Conservation (phyloP, 2,113 vertebrate species). For the Dasyornis broadbenti region DNA sequence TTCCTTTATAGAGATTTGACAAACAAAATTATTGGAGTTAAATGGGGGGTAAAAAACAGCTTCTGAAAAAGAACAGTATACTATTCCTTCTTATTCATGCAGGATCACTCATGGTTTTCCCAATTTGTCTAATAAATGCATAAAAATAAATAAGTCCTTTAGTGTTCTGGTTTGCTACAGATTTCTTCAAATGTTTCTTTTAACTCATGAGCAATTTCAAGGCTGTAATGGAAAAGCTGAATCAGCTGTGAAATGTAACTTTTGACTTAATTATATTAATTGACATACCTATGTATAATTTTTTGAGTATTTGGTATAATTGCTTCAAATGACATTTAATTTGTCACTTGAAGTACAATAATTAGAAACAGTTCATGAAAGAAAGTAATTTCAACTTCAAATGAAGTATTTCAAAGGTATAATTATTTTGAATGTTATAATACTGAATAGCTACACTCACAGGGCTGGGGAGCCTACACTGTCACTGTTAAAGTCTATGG, state of each 20-base stretch:
- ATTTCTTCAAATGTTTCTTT: conserved; percentile 31
- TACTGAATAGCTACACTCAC: conserved; percentile 3
- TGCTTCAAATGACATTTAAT: conserved; percentile 75
- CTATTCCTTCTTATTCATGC: neutral
- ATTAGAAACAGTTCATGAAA: conserved; percentile 74
- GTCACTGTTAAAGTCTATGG: neutral
- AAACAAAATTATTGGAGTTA: conserved; percentile 3
- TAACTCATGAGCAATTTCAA: conserved; percentile 10
- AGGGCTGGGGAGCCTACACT: neutral
- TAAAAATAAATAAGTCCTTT: neutral
- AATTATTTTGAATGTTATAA: conserved; percentile 68
- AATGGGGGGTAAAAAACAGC: neutral
- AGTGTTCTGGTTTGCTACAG: neutral
- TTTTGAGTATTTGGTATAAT: conserved; percentile 72
- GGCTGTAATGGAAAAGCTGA: conserved; percentile 47
- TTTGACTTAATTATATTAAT: conserved; percentile 74
- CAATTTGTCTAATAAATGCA: neutral
- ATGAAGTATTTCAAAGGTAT: conserved; percentile 68
- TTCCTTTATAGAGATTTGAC: neutral
- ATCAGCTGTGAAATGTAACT: conserved; percentile 55
- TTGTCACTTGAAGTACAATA: conserved; percentile 74
- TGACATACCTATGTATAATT: conserved; percentile 68
- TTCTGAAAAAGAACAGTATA: neutral
- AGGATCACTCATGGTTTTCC: neutral
- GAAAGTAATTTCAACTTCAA: conserved; percentile 68